Evolutionary conservation across 2,113 vertebrate species (phyloP).

Genomic region (Regulus satrapa): DNA sequence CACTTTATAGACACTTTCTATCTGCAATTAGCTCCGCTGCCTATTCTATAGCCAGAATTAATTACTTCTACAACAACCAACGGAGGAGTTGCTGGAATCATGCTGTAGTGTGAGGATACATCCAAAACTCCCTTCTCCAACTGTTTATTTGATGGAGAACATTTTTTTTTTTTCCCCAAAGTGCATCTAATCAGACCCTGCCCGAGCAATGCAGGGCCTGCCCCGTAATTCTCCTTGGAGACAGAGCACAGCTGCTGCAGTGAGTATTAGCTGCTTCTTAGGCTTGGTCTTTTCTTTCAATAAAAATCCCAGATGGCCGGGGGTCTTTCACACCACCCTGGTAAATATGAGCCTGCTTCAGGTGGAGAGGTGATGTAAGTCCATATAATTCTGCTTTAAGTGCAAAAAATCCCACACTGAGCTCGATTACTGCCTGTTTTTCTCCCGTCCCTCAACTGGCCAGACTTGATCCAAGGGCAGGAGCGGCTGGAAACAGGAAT

Average conservation of each 20-base stretch:
- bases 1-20: background rate
- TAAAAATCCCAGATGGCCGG: slow-evolving; percentile 73
- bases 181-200: slow-evolving; percentile 66
- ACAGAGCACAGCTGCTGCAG: slow-evolving; percentile 75
- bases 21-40: background rate
- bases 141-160: slow-evolving; percentile 31
- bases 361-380: slow-evolving; percentile 59
- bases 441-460: background rate
- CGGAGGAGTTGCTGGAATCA: background rate
- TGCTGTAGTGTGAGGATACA: background rate
- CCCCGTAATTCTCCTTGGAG: slow-evolving; percentile 75
- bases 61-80: slow-evolving; percentile 6
- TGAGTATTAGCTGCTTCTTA: slow-evolving; percentile 73
- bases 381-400: slow-evolving; percentile 57
- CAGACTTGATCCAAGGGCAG: background rate
- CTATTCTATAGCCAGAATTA: background rate
- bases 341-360: slow-evolving; percentile 59
- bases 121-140: slow-evolving; percentile 2
- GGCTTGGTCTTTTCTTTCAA: slow-evolving; percentile 72
- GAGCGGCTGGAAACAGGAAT: background rate
- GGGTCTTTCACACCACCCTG: slow-evolving; percentile 51
- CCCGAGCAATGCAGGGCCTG: slow-evolving; percentile 63
- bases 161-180: slow-evolving; percentile 33
- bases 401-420: background rate
- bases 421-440: slow-evolving; percentile 22